Conservation (phyloP, 2,888 invertebrate genomes). For the Conus canariensis region DNA sequence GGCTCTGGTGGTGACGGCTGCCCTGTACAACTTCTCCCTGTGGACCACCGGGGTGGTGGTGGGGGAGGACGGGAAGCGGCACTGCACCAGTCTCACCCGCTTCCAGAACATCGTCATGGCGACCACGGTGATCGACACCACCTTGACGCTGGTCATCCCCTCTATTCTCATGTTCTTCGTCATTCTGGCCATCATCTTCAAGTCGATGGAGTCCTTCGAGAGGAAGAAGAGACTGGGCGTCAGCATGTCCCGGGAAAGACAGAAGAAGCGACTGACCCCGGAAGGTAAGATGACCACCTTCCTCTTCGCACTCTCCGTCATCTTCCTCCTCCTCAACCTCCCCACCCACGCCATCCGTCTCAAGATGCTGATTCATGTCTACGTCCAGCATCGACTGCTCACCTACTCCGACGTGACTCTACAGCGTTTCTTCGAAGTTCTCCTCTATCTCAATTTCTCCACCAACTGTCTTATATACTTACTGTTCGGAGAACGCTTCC, state of each 20-base stretch:
- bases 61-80: constrained; percentile 44
- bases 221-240: constrained; percentile 25
- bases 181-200: constrained; percentile 33
- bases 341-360: constrained; percentile 45
- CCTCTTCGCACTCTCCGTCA: constrained; percentile 47
- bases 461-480: constrained; percentile 50
- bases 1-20: constrained; percentile 44
- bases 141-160: constrained; percentile 36
- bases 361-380: constrained; percentile 36
- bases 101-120: constrained; percentile 27
- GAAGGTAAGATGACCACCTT: constrained; percentile 46
- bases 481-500: constrained; percentile 45
- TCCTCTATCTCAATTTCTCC: constrained; percentile 49
- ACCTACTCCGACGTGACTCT: constrained; percentile 35
- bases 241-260: neutral
- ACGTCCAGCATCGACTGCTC: neutral
- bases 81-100: constrained; percentile 14
- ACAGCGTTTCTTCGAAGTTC: constrained; percentile 46
- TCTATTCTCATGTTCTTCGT: constrained; percentile 39
- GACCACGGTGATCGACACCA: constrained; percentile 33
- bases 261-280: constrained; percentile 36
- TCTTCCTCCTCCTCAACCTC: constrained; percentile 43
- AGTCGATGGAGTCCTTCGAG: constrained; percentile 32
- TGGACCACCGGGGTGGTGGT: constrained; percentile 53
- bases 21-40: constrained; percentile 57